phyloP scores from a whole-genome alignment of 2,888 invertebrate genomes.

The Trichopoda pennipes region DNA sequence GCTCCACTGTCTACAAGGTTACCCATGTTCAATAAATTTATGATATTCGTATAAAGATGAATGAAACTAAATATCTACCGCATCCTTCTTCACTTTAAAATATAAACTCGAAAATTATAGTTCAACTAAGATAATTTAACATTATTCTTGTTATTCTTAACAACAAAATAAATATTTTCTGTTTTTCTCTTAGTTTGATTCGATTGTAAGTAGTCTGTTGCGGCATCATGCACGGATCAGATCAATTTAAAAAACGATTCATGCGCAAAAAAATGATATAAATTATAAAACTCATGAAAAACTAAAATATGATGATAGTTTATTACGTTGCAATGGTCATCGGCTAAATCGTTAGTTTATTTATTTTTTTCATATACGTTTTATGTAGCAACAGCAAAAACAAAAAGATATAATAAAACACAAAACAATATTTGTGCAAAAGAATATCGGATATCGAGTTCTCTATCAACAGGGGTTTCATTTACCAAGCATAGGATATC shows the following conservation, averaged over 20 bases:
- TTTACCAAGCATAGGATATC: constrained; percentile 21
- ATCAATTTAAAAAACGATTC: constrained; percentile 68
- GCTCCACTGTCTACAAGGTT: constrained; percentile 4
- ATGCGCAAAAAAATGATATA: constrained; percentile 66
- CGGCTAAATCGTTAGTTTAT: constrained; percentile 63
- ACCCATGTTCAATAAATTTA: constrained; percentile 46
- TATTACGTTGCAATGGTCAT: constrained; percentile 51
- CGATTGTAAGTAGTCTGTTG: constrained; percentile 43
- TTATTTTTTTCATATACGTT: constrained; percentile 10
- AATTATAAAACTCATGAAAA: constrained; percentile 63
- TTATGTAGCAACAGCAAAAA: too few relatives aligned
- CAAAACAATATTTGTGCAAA: constrained; percentile 18
- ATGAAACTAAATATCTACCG: constrained; percentile 45
- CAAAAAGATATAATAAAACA: not conserved
- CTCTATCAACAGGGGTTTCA: constrained; percentile 63
- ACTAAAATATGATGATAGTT: constrained; percentile 61
- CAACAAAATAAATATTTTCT: constrained; percentile 38
- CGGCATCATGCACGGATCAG: constrained; percentile 62
- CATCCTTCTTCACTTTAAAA: constrained; percentile 16
- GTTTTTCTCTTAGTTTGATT: constrained; percentile 24
- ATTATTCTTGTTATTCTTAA: constrained; percentile 43
- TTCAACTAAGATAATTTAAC: constrained; percentile 58
- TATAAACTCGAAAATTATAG: constrained; percentile 57
- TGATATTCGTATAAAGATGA: constrained; percentile 43
- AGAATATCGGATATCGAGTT: constrained; percentile 52